These are phyloP conservation scores for Nezara viridula DNA, from an alignment of 2,888 invertebrate species.

Conservation along the genomic window DNA sequence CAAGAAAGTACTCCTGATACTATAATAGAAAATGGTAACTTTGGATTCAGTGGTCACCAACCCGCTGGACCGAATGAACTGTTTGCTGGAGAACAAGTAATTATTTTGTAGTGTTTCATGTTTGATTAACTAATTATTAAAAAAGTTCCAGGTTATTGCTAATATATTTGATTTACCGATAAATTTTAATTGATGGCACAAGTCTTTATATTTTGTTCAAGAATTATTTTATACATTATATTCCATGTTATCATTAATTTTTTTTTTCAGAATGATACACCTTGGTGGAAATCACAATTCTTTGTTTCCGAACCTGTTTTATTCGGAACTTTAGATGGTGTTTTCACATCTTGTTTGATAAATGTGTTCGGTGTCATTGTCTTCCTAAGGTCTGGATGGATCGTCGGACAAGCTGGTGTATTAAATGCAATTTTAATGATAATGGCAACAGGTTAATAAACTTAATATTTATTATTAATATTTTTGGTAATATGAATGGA, in stretches of 20 bases:
- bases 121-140: too few relatives aligned
- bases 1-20: conserved; percentile 45
- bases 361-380: conserved; percentile 98
- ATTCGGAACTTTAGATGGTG: conserved; percentile 98
- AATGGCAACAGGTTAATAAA: conserved; percentile 79
- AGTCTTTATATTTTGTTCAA: neutral
- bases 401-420: conserved; percentile 92
- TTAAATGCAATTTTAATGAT: conserved; percentile 85
- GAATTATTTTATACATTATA: neutral
- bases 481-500: neutral
- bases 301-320: conserved; percentile 95
- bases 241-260: neutral
- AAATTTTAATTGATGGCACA: too few relatives aligned
- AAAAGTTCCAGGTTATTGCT: too few relatives aligned
- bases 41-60: conserved; percentile 76
- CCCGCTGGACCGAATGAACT: conserved; percentile 91
- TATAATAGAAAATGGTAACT: conserved; percentile 60
- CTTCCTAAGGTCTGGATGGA: conserved; percentile 96
- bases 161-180: too few relatives aligned
- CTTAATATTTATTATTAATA: conserved; percentile 4
- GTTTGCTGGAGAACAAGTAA: conserved; percentile 91
- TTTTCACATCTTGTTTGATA: conserved; percentile 96
- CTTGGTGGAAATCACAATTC: conserved; percentile 98
- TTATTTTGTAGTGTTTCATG: conserved; percentile 63
- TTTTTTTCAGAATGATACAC: conserved; percentile 78